Evolutionary conservation across 2,113 vertebrate genomes (phyloP), one percentile per base, ranked within the genome.

Genomic region (Gnathonemus echidnorhynchus): DNA sequence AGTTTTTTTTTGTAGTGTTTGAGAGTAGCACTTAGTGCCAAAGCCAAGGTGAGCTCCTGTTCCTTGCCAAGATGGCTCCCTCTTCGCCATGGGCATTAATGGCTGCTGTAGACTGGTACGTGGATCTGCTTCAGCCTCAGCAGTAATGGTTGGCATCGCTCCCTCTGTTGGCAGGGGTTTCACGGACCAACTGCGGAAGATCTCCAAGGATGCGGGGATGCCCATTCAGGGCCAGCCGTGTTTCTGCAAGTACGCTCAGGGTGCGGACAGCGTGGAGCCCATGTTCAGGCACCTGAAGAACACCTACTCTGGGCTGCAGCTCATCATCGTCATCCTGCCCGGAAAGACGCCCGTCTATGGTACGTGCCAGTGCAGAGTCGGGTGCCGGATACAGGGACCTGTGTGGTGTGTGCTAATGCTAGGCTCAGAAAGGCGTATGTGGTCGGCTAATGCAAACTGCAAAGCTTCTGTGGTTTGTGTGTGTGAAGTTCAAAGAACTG

Each of bases 251-350:
- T 99, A 99, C 0, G 98, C 98, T 1, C 98, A 99, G 93, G 98
- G 98, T 24, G 98, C 98, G 0, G 98, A 99, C 96, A 99, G 98
- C 0, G 98, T 99, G 95, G 98, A 99, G 95, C 98, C 98, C 93
- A 99, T 99, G 98, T 99, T 99, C 94, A 95, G 98, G 89, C 98
- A 99, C 95, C 97, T 99, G 92, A 99, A 99, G 95, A 99, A 99
- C 96, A 99, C 98, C 10, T 99, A 99, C 91, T 98, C 98, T 1
- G 98, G 98, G 27, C 97, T 99, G 9, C 98, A 99, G 95, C 98
- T 99, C 94, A 99, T 99, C 95, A 99, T 99, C 0, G 98, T 99
- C 93, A 99, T 99, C 93, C 95, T 99, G 93, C 98, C 98, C 0
- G 98, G 98, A 74, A 99, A 99, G 91, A 99, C 98, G 0, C 97